Evolutionary conservation across 2,888 invertebrate genomes (phyloP), one percentile per base, ranked within the genome.

Genomic region (Eristalis tenax): DNA sequence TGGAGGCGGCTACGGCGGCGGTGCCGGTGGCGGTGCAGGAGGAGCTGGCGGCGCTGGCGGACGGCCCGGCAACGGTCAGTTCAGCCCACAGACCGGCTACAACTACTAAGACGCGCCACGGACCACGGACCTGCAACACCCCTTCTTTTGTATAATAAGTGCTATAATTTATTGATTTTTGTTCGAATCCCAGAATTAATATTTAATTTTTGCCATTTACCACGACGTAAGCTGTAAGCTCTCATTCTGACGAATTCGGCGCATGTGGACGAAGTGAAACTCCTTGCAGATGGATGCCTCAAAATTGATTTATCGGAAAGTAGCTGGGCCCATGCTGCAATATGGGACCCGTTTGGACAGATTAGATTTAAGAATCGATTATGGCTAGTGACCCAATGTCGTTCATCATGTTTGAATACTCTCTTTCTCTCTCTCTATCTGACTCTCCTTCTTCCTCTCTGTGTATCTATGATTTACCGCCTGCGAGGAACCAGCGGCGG

Each of bases 21-120:
- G 56, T 23, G 90, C 91, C n/a, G 87, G 79, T 26, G 59, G 35
- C 26, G 61, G 28, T 26, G 89, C 83, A 0, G 83, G 65, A n/a
- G 81, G 89, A 40, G 89, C 89, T 61, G 89, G 89, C 23, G 89
- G 88, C 5, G 90, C 90, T 0, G 81, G 64, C 89, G 91, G 92
- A 13, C 89, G 89, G 64, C 92, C 92, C 59, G 93, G 92, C 43
- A 93, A 92, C 82, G 93, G 93, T 56, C 92, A 92, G 71, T 94
- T 93, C 73, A 93, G 92, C 89, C 92, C 93, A 77, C 92, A 93
- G 90, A 91, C 92, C 18, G 94, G 94, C 82, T 94, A 94, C 90
- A 93, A 92, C 89, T 94, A 94, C 89, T 94, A 93, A 90, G 80
- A 32, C 32, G 32, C 15, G 65, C 75, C 32, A 22, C 22, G 65